phyloP scores from a whole-genome alignment of 2,113 vertebrate species.

The Typhlomys cinereus region DNA sequence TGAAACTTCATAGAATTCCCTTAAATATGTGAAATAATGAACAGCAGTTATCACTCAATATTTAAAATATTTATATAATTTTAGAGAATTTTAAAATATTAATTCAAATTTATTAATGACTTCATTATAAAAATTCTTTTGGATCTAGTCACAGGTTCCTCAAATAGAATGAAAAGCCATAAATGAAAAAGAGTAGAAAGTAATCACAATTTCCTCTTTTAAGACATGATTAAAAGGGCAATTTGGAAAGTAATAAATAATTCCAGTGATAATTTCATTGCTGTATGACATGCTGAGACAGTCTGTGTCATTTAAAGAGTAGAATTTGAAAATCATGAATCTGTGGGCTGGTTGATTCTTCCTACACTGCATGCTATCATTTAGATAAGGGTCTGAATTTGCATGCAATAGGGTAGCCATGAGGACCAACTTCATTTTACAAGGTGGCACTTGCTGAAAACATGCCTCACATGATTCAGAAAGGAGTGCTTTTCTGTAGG shows the following conservation, averaged over 20 bases:
- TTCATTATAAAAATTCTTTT: constrained; percentile 44
- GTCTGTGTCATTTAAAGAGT: constrained; percentile 48
- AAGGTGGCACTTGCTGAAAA: neutral
- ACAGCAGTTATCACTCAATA: neutral
- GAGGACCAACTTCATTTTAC: neutral
- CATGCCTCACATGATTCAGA: neutral
- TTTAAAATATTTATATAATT: neutral
- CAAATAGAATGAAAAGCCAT: constrained; percentile 52
- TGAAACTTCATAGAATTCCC: neutral
- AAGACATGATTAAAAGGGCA: constrained; percentile 69
- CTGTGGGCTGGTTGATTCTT: constrained; percentile 47
- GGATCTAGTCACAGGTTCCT: neutral
- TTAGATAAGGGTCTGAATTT: constrained; percentile 25
- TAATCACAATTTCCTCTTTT: constrained; percentile 63
- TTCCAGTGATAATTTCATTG: constrained; percentile 62
- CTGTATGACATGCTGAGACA: constrained; percentile 64
- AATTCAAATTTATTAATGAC: constrained; percentile 46
- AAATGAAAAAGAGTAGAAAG: constrained; percentile 51
- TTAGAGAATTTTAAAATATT: constrained; percentile 37
- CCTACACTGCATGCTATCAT: neutral
- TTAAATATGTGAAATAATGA: constrained; percentile 1
- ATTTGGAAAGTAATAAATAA: constrained; percentile 72
- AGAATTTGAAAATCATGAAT: constrained; percentile 50
- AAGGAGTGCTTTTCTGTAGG: neutral
- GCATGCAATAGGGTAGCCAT: neutral